Percentiles rank a stretch among this genome's conserved stretches.
phyloP scores from a whole-genome alignment of 1,140 invertebrate species.

The Pantala flavescens region DNA sequence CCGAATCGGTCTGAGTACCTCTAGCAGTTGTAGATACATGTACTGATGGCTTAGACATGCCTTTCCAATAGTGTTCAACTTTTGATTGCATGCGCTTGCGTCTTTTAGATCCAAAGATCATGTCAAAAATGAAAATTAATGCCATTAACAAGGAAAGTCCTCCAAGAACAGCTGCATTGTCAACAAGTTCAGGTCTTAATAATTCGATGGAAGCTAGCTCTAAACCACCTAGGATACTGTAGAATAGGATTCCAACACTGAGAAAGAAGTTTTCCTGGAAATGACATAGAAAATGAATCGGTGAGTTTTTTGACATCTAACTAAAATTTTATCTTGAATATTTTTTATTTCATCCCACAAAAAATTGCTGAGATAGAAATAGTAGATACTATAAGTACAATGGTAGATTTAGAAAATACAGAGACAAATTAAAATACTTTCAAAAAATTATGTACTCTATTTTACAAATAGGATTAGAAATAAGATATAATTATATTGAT shows the following conservation, averaged over 20 bases:
- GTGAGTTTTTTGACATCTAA: not conserved
- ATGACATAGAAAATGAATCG: not conserved
- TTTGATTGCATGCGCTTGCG: not conserved
- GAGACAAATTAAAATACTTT: too few relatives aligned
- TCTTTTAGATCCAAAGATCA: conserved; percentile 34
- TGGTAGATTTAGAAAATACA: too few relatives aligned
- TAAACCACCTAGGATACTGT: conserved; percentile 53
- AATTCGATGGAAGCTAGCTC: conserved; percentile 57
- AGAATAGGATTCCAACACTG: conserved; percentile 53
- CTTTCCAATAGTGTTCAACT: not conserved
- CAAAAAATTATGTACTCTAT: too few relatives aligned
- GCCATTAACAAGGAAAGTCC: conserved; percentile 54
- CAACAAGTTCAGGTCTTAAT: conserved; percentile 50
- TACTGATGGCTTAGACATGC: not conserved
- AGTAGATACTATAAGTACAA: too few relatives aligned
- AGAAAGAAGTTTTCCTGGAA: conserved; percentile 51
- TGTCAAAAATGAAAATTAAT: conserved; percentile 53
- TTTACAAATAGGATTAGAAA: too few relatives aligned
- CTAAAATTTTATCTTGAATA: too few relatives aligned
- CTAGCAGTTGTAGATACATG: not conserved
- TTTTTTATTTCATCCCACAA: too few relatives aligned
- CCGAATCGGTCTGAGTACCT: not conserved
- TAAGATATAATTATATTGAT: too few relatives aligned
- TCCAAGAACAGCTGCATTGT: conserved; percentile 58
- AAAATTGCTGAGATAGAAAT: too few relatives aligned